Base-by-base conservation (phyloP, 2,888 invertebrate species). In the Cheilosia vulpina region DNA sequence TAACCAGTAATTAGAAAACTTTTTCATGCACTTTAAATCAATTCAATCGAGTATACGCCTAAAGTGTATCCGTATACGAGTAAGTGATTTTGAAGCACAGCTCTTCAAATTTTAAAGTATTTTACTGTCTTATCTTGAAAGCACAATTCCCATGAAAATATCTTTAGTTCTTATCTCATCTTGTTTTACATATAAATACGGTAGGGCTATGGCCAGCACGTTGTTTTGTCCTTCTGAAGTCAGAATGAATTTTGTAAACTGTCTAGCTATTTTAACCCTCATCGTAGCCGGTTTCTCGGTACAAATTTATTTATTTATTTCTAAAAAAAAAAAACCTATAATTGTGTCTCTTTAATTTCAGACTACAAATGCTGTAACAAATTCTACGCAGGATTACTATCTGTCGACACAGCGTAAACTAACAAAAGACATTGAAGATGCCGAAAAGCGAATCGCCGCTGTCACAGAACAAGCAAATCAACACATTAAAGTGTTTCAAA, bases 401-500 rank as follows among this genome's bases (percentile, higher is more conserved):
- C n/a, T 5, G 0, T 27, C 21, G 11, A 41, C 38, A n/a, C 31
- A 53, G 13, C 15, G 34, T 0, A 43, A 68, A 15, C 38, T 60
- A 13, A 19, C n/a, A 4, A 60, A 43, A 11, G 58, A 76, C n/a
- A 52, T 76, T 7, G 34, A 15, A 3, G 58, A 41, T 5, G 43
- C 27, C 2, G 4, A 27, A 47, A 38, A 58, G 15, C 52, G 52
- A 60, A n/a, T 68, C 7, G 41, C 41, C 4, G 47, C 50, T 2
- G 43, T 68, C 4, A 31, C 50, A 13, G n/a, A 3, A 9, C 68
- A 60, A 6, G 60, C 50, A 11, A 47, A 57, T 19, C 60, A 76
- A 13, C 27, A 19, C 17, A 50, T 76, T 4, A 24, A 50, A 58
- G 7, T 60, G 2, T 47, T 68, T 1, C 31, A 41, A 9, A 31